These are phyloP conservation scores for Troides helena DNA, from an alignment of 2,888 invertebrate species.

Conservation along the genomic window DNA sequence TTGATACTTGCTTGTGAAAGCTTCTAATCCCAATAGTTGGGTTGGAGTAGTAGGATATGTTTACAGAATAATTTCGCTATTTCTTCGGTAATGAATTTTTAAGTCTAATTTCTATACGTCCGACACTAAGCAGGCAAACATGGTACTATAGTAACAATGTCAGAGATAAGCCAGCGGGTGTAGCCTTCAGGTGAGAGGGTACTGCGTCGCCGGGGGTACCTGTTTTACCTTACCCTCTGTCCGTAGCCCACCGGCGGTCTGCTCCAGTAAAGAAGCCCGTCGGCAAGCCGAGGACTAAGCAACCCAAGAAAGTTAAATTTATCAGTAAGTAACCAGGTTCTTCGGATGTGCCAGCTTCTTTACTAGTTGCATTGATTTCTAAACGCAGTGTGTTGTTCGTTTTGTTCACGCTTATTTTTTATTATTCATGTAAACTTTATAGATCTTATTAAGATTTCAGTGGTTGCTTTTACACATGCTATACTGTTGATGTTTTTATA, in stretches of 20 bases:
- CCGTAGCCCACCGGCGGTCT: conserved; percentile 74
- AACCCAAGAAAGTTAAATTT: conserved; percentile 94
- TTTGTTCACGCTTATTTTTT: not conserved
- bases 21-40: too few relatives aligned
- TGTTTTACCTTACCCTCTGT: conserved; percentile 46
- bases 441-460: too few relatives aligned
- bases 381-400: not conserved
- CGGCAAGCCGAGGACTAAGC: conserved; percentile 90
- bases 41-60: too few relatives aligned
- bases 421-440: not conserved
- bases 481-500: not conserved
- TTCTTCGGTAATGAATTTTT: too few relatives aligned
- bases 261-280: conserved; percentile 90
- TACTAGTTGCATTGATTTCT: conserved; percentile 2
- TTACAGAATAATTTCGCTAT: too few relatives aligned
- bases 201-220: conserved; percentile 27
- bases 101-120: too few relatives aligned
- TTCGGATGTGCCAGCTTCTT: not conserved
- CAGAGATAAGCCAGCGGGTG: conserved; percentile 29
- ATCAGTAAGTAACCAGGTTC: conserved; percentile 86
- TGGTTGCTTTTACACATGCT: too few relatives aligned
- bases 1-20: too few relatives aligned
- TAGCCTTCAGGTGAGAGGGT: conserved; percentile 24
- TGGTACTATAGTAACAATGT: conserved; percentile 2
- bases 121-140: conserved; percentile 14